A percentile compares a stretch with the other conserved stretches of the same genome.
Evolutionary conservation across 1,140 invertebrate species (phyloP).

Genomic region (Solen grandis): DNA sequence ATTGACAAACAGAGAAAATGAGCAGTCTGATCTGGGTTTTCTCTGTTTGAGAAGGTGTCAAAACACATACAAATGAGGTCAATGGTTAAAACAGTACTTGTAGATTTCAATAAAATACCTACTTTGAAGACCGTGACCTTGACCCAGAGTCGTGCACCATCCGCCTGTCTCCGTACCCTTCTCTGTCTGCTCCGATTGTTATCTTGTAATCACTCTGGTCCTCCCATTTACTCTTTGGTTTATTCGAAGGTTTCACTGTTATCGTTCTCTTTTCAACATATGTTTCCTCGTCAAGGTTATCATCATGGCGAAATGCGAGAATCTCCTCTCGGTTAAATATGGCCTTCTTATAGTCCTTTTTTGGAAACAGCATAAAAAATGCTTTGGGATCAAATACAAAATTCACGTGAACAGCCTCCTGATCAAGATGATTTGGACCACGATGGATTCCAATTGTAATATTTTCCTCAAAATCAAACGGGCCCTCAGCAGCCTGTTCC

Average conservation of each 20-base stretch:
- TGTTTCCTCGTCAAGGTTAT: conserved; percentile 68
- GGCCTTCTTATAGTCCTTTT: conserved; percentile 64
- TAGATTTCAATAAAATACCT: no score
- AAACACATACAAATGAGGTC: no score
- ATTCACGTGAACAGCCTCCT: conserved; percentile 46
- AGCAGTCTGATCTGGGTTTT: no score
- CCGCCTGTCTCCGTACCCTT: conserved; percentile 39
- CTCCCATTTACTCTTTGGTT: conserved; percentile 8
- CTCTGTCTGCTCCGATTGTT: conserved; percentile 12
- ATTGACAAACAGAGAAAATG: no score
- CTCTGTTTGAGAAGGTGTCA: no score
- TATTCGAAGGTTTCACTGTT: conserved; percentile 40
- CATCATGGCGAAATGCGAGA: conserved; percentile 68
- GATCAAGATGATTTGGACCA: conserved; percentile 43
- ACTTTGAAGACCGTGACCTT: conserved; percentile 25
- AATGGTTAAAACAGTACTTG: no score
- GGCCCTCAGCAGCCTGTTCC: conserved; percentile 46
- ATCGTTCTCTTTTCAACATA: conserved; percentile 72
- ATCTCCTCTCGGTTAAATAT: conserved; percentile 77
- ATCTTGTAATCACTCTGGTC: conserved; percentile 42
- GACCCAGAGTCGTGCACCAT: conserved; percentile 40
- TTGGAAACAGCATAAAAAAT: conserved; percentile 65
- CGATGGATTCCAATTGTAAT: conserved; percentile 67
- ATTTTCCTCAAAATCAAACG: conserved; percentile 64
- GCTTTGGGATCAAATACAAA: conserved; percentile 63